phyloP scores from a whole-genome alignment of 2,113 vertebrate genomes.

The Alouatta palliata region DNA sequence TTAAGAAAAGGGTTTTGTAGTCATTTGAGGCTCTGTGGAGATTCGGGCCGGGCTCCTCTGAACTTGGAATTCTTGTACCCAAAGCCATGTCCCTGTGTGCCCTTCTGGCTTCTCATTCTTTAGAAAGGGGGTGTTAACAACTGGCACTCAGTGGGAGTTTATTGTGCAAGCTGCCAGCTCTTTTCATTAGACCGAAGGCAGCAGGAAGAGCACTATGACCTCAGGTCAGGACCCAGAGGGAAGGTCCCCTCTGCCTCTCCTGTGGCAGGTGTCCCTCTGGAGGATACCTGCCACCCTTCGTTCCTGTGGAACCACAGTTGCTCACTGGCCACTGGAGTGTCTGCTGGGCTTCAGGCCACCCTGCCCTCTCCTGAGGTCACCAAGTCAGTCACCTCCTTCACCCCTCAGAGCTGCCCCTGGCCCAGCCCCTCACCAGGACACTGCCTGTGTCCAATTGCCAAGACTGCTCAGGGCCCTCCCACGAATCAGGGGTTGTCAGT shows the following conservation, averaged over 20 bases:
- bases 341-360: not conserved
- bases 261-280: accelerated
- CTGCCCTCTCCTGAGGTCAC: not conserved
- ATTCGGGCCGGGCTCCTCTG: not conserved
- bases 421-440: not conserved
- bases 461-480: not conserved
- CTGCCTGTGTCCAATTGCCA: not conserved
- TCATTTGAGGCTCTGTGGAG: not conserved
- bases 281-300: not conserved
- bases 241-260: not conserved
- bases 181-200: not conserved
- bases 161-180: not conserved
- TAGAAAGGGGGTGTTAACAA: not conserved
- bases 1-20: conserved; percentile 75
- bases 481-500: not conserved
- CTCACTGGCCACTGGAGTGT: accelerated
- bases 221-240: not conserved
- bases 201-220: accelerated
- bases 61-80: not conserved
- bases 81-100: not conserved
- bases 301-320: not conserved
- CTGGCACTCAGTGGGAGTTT: too few relatives aligned
- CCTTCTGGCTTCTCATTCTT: not conserved
- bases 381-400: not conserved
- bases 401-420: not conserved